Percentiles rank a stretch among this genome's conserved stretches.
phyloP scores from a whole-genome alignment of 1,140 invertebrate genomes.

The Chelonus insularis region DNA sequence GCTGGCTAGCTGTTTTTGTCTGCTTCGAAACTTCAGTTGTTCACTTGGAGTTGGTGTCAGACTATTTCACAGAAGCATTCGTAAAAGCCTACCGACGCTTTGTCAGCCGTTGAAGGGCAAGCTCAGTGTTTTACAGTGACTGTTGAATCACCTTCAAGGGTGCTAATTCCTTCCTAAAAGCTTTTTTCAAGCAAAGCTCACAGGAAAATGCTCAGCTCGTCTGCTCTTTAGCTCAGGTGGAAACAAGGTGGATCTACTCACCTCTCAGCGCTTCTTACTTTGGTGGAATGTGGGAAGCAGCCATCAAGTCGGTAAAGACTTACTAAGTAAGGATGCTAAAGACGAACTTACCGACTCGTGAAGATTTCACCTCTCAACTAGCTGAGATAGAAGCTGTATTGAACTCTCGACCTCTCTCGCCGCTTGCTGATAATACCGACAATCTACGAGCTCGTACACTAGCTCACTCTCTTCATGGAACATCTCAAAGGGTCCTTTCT shows the following conservation, averaged over 20 bases:
- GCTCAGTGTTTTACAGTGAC: not conserved
- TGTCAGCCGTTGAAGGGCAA: not conserved
- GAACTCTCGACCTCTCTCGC: slow-evolving; percentile 37
- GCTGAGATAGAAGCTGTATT: slow-evolving; percentile 39
- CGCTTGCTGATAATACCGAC: slow-evolving; percentile 26
- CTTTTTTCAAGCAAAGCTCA: not conserved
- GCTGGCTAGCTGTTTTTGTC: slow-evolving; percentile 30
- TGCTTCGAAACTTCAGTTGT: slow-evolving; percentile 33
- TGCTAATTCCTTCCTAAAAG: not conserved
- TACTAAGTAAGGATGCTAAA: slow-evolving; percentile 28
- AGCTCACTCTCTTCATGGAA: slow-evolving; percentile 31
- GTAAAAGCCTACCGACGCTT: not conserved
- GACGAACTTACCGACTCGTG: slow-evolving; percentile 33
- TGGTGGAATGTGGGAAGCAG: slow-evolving; percentile 18
- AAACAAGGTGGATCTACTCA: slow-evolving; percentile 31
- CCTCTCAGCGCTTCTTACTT: slow-evolving; percentile 11
- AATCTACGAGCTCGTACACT: slow-evolving; percentile 31
- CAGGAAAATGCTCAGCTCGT: slow-evolving; percentile 5
- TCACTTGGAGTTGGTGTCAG: slow-evolving; percentile 30
- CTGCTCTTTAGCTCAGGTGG: slow-evolving; percentile 4
- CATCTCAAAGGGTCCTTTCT: slow-evolving; percentile 25
- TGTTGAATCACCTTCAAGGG: slow-evolving; percentile 9
- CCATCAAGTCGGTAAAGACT: slow-evolving; percentile 14
- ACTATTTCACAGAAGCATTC: not conserved
- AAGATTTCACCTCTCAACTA: slow-evolving; percentile 37